Evolutionary conservation across 2,888 invertebrate species (phyloP).

Genomic region (Sminthurinus aureus): DNA sequence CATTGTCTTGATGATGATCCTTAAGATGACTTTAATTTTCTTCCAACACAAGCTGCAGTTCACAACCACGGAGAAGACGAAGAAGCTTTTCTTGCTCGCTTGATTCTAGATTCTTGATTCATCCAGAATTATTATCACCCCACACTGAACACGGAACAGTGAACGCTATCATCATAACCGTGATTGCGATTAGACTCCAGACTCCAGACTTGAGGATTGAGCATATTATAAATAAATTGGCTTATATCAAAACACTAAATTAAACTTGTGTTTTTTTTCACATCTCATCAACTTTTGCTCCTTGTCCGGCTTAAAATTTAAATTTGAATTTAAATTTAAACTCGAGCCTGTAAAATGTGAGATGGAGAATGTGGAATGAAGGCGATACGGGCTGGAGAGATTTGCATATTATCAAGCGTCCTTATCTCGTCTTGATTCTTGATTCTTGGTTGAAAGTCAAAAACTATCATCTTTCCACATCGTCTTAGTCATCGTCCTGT

Average conservation of each 20-base stretch:
- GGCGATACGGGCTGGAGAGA: neutral
- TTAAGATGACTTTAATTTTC: conserved; percentile 45
- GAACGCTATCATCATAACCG: neutral
- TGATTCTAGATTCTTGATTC: neutral
- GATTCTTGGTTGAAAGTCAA: neutral
- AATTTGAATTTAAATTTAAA: neutral
- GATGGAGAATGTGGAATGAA: neutral
- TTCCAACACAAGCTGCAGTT: conserved; percentile 23
- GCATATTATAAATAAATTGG: too few relatives aligned
- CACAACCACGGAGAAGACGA: too few relatives aligned
- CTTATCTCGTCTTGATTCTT: neutral
- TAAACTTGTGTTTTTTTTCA: conserved; percentile 1
- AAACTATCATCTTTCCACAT: conserved; percentile 4
- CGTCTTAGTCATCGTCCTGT: neutral
- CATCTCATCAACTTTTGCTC: neutral
- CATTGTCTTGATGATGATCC: conserved; percentile 55
- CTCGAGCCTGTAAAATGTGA: too few relatives aligned
- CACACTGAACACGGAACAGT: neutral
- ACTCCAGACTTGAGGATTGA: neutral
- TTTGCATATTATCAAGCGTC: conserved; percentile 1
- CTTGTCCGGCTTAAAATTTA: neutral
- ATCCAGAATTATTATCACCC: conserved; percentile 30
- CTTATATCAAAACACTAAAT: neutral
- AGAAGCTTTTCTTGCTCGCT: too few relatives aligned
- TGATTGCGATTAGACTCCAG: neutral